Evolutionary conservation across 2,888 invertebrate genomes (phyloP), one percentile per base, ranked within the genome.

Genomic region (Plebejus argus): DNA sequence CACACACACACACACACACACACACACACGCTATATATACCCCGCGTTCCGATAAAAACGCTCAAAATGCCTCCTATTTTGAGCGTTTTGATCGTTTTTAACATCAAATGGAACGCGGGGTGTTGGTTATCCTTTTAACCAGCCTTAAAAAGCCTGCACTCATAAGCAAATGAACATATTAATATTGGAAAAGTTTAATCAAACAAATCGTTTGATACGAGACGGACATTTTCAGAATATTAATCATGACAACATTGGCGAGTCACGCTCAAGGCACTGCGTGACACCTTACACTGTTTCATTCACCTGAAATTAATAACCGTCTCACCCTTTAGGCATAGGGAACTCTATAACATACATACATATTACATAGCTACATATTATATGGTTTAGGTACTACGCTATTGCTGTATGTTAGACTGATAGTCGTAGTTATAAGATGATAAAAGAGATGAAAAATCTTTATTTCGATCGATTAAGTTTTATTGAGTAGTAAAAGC

Each of bases 201-300:
- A 85, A 83, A 85, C 84, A 84, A 80, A 84, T 82, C 80, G 82
- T 83, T 83, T 85, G 4, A 74, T 28, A 53, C 15, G 53, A 18
- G 74, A 49, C 15, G n/a, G 71, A 71, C 72, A 45, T 72, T 49
- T 72, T 53, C 49, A 71, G 83, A 86, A 86, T 85, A 93, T 92
- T 91, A 91, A 92, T 92, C 82, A 87, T 80, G 78, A 80, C 89
- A 66, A 71, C 76, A 78, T 76, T 84, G 85, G 83, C 87, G 78
- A 90, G 90, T 91, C 91, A 92, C 87, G 91, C 85, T 87, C 90
- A 82, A 89, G 91, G 90, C 84, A 90, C 90, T 76, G 86, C 83
- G 83, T 89, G 90, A 87, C 86, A 91, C 90, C 86, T 20, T 66
- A 66, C 72, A 45, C 45, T 45, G 45, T 39, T 72, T 72, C 71